These are phyloP conservation scores for Drosophila albomicans DNA, from an alignment of 1,140 invertebrate genomes.

Conservation along the genomic window DNA sequence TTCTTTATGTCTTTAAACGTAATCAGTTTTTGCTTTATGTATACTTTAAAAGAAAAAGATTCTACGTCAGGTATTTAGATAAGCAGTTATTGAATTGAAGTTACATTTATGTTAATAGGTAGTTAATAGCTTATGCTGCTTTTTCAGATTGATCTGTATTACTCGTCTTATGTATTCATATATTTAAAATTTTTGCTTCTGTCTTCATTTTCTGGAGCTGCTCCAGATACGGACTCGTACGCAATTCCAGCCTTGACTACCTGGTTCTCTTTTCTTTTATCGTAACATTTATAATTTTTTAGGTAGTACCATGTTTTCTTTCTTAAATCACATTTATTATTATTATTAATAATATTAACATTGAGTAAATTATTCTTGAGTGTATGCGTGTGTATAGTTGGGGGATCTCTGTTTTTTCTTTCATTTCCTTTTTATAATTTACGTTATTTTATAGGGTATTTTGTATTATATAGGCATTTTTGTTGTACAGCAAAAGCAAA, in stretches of 20 bases:
- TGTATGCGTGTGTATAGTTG: constrained; percentile 62
- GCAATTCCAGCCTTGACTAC: constrained; percentile 35
- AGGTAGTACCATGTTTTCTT: constrained; percentile 68
- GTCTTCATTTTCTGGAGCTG: constrained; percentile 36
- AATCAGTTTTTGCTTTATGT: constrained; percentile 39
- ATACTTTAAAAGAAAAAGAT: constrained; percentile 74
- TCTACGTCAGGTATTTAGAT: constrained; percentile 83
- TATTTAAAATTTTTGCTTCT: constrained; percentile 40
- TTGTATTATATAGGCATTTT: constrained; percentile 49
- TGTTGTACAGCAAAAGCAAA: constrained; percentile 66
- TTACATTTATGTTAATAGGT: constrained; percentile 67
- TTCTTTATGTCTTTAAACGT: constrained; percentile 51
- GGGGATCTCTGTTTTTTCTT: constrained; percentile 47
- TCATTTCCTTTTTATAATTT: constrained; percentile 39
- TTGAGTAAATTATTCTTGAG: constrained; percentile 81
- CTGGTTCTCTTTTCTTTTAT: constrained; percentile 19
- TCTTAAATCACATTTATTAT: constrained; percentile 82
- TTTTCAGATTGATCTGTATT: constrained; percentile 67
- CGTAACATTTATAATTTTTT: constrained; percentile 51
- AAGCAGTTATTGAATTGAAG: constrained; percentile 80
- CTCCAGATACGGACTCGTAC: constrained; percentile 28
- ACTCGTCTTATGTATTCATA: constrained; percentile 37
- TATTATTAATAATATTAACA: constrained; percentile 66
- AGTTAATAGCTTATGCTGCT: constrained; percentile 68
- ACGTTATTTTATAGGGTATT: constrained; percentile 43